Percentiles rank a stretch among this genome's conserved stretches.
phyloP scores from a whole-genome alignment of 2,113 vertebrate species.

The Melospiza melodia region DNA sequence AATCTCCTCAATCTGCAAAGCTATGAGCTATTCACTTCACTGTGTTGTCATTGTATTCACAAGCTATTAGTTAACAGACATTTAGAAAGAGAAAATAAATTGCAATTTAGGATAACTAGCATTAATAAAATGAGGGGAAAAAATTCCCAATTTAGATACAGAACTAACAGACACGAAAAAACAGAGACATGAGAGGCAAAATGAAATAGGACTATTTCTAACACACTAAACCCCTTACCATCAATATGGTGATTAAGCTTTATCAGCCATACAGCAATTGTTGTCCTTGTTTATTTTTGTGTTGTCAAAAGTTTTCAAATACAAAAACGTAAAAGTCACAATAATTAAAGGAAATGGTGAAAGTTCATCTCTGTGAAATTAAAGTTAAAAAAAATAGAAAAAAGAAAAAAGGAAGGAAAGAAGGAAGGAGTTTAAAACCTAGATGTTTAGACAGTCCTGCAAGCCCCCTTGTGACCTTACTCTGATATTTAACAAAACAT shows the following conservation, averaged over 20 bases:
- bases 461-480: slow-evolving; percentile 91
- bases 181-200: neutral
- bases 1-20: neutral
- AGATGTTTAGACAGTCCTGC: slow-evolving; percentile 91
- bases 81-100: neutral
- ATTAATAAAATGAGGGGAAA: neutral
- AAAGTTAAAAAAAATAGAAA: neutral
- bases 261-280: neutral
- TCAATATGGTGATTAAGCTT: neutral
- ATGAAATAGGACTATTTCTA: neutral
- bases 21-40: neutral
- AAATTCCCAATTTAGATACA: neutral
- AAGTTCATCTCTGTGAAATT: slow-evolving; percentile 72
- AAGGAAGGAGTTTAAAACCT: slow-evolving; percentile 74
- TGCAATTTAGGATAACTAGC: neutral
- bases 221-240: neutral
- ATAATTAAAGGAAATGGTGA: slow-evolving; percentile 81
- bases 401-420: neutral
- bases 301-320: slow-evolving; percentile 65
- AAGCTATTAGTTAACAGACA: neutral
- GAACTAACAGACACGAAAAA: neutral
- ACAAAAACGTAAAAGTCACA: slow-evolving; percentile 68
- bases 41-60: neutral
- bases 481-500: slow-evolving; percentile 99
- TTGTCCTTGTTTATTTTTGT: neutral